Evolutionary conservation across 23 tunicate genomes (phyloP), one percentile per base, ranked within the genome.

Genomic region (Halocynthia roretzi): DNA sequence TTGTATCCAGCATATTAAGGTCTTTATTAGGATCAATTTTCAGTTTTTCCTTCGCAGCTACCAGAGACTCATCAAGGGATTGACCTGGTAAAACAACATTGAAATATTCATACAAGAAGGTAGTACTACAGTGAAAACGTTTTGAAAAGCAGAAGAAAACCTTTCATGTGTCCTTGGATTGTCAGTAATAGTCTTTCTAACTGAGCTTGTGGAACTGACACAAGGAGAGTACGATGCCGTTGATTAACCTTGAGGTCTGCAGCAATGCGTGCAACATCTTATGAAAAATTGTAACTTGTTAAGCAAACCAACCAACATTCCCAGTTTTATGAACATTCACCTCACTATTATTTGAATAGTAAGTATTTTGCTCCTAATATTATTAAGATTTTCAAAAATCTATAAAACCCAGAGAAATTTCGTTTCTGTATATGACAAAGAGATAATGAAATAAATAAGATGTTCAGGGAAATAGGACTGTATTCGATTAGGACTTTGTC

Each of bases 21-120:
- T 90, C 89, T 71, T 80, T 75, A 12, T 84, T 61, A 7, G 96
- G 96, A 80, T 90, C 96, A 51, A 90, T 79, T 50, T 85, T 70
- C 22, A 90, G 56, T 64, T 75, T 78, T 40, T 50, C 48, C 54
- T 90, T 81, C 12, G 96, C 96, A 7, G 51, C 49, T 63, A 54
- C 70, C 5, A 90, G 67, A n/a, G 96, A 83, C 54, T 84, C 89
- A 8, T 76, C 84, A 7, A 82, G 11, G 6, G 80, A 52, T 10
- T 18, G 12, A 14, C 77, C 66, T 49, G 66, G 17, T 60, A 15
- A 2, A 17, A 60, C n/a, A 15, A 60, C n/a, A 60, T 60, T 15
- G 64, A 60, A 60, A 60, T 15, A 60, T 17, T 15, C 17, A 15
- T 15, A 60, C n/a, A 60, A 15, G n/a, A 60, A 60, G 17, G 64